Evolutionary conservation across 2,113 vertebrate species (phyloP).

Genomic region (Poeciliopsis prolifica): DNA sequence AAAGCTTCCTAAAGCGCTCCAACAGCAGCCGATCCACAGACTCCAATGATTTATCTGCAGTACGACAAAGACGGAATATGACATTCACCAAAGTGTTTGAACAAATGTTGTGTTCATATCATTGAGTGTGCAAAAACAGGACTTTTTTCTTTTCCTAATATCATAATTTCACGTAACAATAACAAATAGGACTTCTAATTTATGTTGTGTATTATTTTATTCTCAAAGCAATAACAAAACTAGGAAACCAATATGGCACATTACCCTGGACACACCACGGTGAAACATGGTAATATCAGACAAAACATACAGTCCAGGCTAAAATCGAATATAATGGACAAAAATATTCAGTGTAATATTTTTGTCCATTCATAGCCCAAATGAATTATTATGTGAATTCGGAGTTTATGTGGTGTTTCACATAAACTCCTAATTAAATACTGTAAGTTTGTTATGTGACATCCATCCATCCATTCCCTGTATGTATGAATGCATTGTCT

Average conservation of each 20-base stretch:
- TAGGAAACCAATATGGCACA: too few species aligned
- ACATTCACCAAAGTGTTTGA: background rate
- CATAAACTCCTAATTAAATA: too few species aligned
- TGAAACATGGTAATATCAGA: too few species aligned
- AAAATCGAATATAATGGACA: background rate
- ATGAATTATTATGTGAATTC: too few species aligned
- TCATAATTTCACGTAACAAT: background rate
- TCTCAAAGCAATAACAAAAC: background rate
- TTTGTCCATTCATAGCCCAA: too few species aligned
- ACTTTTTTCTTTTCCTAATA: background rate
- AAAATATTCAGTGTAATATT: background rate
- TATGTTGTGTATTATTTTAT: background rate
- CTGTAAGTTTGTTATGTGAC: too few species aligned
- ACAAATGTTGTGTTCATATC: background rate
- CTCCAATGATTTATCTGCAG: slow-evolving; percentile 86
- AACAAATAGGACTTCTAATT: background rate
- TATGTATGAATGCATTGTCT: too few species aligned
- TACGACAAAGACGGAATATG: slow-evolving; percentile 9
- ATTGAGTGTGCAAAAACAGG: background rate
- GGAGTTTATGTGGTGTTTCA: too few species aligned
- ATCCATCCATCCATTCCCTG: too few species aligned
- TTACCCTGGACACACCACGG: too few species aligned
- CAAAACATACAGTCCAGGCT: too few species aligned
- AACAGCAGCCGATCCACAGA: slow-evolving; percentile 90
- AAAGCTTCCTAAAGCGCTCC: slow-evolving; percentile 91